Evolutionary conservation across 1,140 invertebrate species (phyloP).

Genomic region (Calycopis cecrops): DNA sequence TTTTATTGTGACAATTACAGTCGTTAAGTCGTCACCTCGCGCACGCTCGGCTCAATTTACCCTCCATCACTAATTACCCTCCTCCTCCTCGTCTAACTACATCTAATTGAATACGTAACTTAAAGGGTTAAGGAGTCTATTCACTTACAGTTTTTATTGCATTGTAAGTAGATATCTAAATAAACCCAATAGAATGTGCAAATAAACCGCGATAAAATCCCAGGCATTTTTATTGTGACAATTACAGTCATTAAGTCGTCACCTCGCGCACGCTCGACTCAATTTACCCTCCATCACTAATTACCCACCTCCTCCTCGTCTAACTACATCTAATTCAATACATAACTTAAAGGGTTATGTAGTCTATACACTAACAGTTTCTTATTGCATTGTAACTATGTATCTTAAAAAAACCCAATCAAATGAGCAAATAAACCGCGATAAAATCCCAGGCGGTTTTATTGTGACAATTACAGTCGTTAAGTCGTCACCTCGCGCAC

Average conservation of each 20-base stretch:
- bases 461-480: background rate
- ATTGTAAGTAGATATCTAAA: background rate
- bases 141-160: constrained; percentile 4
- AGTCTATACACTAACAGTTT: constrained; percentile 10
- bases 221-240: background rate
- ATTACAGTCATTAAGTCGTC: background rate
- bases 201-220: background rate
- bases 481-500: constrained; percentile 6
- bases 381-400: background rate
- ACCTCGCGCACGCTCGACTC: constrained; percentile 5
- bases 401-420: background rate
- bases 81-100: constrained; percentile 17
- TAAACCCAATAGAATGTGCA: too few species aligned
- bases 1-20: background rate
- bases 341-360: constrained; percentile 13
- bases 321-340: constrained; percentile 25
- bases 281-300: constrained; percentile 23
- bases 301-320: constrained; percentile 17
- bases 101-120: constrained; percentile 23
- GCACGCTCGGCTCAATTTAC: constrained; percentile 14
- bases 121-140: constrained; percentile 11
- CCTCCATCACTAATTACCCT: constrained; percentile 25
- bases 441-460: background rate
- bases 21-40: constrained; percentile 5
- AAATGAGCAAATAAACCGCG: too few species aligned